phyloP scores from a whole-genome alignment of 2,888 invertebrate genomes.

The Junonia oenone region DNA sequence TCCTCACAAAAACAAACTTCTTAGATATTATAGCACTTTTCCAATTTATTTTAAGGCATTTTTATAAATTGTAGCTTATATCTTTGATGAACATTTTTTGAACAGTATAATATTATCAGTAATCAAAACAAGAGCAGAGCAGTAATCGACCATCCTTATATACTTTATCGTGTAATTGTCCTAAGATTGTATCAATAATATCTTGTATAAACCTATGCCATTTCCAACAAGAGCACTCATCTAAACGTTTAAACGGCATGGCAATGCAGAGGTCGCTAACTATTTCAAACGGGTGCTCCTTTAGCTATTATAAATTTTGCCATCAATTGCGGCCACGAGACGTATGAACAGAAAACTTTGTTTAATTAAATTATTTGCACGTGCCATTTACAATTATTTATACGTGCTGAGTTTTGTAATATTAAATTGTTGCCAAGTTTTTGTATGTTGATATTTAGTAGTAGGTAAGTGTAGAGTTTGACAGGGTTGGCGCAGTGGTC shows the following conservation, averaged over 20 bases:
- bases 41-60: no score
- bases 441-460: no score
- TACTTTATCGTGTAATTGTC: no score
- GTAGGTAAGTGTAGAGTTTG: no score
- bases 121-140: no score
- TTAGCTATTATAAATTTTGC: constrained; percentile 60
- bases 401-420: not conserved
- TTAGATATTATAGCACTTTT: no score
- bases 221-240: not conserved
- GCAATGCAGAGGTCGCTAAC: constrained; percentile 57
- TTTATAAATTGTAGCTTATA: no score
- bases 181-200: not conserved
- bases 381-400: constrained; percentile 5
- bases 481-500: no score
- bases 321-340: constrained; percentile 47
- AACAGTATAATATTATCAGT: no score
- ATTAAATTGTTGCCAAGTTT: constrained; percentile 1
- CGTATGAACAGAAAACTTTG: constrained; percentile 7
- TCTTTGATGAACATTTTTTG: no score
- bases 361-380: constrained; percentile 16
- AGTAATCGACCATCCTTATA: no score
- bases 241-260: constrained; percentile 42
- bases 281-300: constrained; percentile 50
- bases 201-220: not conserved
- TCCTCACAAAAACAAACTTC: no score